phyloP scores from a whole-genome alignment of 2,113 vertebrate species.

The Campylorhamphus procurvoides region DNA sequence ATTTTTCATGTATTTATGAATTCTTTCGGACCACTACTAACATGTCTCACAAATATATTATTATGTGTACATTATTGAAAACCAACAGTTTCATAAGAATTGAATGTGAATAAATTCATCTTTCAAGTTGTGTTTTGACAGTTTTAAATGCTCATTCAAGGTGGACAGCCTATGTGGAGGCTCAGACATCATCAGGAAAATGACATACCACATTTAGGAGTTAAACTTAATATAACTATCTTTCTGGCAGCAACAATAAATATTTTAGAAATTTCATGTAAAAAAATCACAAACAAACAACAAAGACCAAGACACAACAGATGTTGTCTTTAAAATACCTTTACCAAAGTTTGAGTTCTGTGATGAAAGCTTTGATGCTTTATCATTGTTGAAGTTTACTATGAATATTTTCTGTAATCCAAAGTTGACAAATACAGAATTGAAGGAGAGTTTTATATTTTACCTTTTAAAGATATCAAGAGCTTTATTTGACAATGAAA shows the following conservation, averaged over 20 bases:
- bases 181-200: neutral
- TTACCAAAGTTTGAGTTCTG: neutral
- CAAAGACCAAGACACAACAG: neutral
- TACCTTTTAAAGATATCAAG: neutral
- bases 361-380: neutral
- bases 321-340: neutral
- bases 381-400: neutral
- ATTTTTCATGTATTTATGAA: slow-evolving; percentile 63
- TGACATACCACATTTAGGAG: neutral
- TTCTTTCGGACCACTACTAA: slow-evolving; percentile 41
- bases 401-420: neutral
- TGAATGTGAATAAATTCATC: neutral
- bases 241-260: neutral
- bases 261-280: neutral
- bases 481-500: neutral
- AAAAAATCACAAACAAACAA: neutral
- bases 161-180: neutral
- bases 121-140: slow-evolving; percentile 34
- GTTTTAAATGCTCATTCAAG: neutral
- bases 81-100: neutral
- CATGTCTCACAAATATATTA: slow-evolving; percentile 52
- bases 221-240: neutral
- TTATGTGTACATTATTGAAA: slow-evolving; percentile 63
- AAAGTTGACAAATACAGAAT: neutral
- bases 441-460: neutral